Percentiles rank a stretch among this genome's conserved stretches.
These are phyloP conservation scores for Muricea muricata DNA, from an alignment of 92 coral and sea anemone species.

Conservation along the genomic window DNA sequence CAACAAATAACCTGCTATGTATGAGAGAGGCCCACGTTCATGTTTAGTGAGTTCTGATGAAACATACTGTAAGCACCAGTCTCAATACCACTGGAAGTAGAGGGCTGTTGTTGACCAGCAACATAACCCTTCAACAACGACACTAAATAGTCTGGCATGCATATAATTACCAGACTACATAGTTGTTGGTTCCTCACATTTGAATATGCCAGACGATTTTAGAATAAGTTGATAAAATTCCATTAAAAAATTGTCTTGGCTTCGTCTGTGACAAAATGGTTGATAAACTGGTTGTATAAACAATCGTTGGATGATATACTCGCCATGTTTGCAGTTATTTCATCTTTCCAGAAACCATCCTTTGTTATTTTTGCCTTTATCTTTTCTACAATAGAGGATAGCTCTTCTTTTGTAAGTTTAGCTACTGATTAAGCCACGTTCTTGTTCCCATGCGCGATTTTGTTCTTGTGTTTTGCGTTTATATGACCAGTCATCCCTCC, in stretches of 20 bases:
- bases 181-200: neutral
- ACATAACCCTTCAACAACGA: neutral
- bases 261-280: neutral
- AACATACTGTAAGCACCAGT: conserved; percentile 3
- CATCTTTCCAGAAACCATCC: no score
- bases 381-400: no score
- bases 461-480: no score
- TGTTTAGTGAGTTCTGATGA: neutral
- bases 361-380: no score
- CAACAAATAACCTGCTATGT: conserved; percentile 11
- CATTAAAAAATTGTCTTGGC: no score
- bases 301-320: neutral
- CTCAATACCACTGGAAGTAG: conserved; percentile 6
- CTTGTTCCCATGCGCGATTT: neutral
- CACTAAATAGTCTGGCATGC: conserved; percentile 13
- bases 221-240: neutral
- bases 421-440: no score
- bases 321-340: neutral
- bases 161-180: conserved; percentile 9
- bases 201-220: neutral
- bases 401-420: no score
- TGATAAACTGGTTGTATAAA: conserved; percentile 1
- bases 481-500: no score
- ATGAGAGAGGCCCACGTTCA: conserved; percentile 21
- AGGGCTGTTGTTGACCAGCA: neutral